Conservation (phyloP, 2,797 vertebrate species). For the Atherinosoma microstoma region DNA sequence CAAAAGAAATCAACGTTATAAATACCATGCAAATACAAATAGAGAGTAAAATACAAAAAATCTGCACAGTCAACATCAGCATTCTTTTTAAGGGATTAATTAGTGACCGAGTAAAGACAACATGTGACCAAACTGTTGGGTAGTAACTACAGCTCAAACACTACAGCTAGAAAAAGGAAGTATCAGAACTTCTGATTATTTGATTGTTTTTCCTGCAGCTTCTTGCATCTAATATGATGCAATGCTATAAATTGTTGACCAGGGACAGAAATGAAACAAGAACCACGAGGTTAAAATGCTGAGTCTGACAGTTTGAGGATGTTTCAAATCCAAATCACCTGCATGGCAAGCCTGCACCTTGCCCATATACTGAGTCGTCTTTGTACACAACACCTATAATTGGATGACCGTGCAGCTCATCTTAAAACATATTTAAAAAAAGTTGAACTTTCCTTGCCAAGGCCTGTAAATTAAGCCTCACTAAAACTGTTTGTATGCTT, state of each 20-base stretch:
- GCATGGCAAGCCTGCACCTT: neutral
- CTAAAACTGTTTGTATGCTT: conserved; percentile 41
- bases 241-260: conserved; percentile 7
- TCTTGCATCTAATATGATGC: conserved; percentile 8
- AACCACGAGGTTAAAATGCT: conserved; percentile 17
- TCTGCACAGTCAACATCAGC: conserved; percentile 17
- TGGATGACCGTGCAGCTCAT: conserved; percentile 7
- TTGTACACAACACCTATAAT: conserved; percentile 1
- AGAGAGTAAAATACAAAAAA: conserved; percentile 1
- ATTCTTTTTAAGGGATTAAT: conserved; percentile 27
- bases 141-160: conserved; percentile 49
- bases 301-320: conserved; percentile 22
- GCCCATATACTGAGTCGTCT: neutral
- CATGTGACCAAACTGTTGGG: conserved; percentile 53
- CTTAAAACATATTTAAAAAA: conserved; percentile 17
- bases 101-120: conserved; percentile 49
- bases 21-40: conserved; percentile 13
- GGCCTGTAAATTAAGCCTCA: too few species aligned
- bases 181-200: neutral
- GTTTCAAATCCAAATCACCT: conserved; percentile 7
- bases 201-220: conserved; percentile 5
- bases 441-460: neutral
- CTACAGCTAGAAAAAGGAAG: conserved; percentile 2
- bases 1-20: neutral
- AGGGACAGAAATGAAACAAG: conserved; percentile 11